Evolutionary conservation across 1,140 invertebrate species (phyloP).

Genomic region (Spodoptera frugiperda): DNA sequence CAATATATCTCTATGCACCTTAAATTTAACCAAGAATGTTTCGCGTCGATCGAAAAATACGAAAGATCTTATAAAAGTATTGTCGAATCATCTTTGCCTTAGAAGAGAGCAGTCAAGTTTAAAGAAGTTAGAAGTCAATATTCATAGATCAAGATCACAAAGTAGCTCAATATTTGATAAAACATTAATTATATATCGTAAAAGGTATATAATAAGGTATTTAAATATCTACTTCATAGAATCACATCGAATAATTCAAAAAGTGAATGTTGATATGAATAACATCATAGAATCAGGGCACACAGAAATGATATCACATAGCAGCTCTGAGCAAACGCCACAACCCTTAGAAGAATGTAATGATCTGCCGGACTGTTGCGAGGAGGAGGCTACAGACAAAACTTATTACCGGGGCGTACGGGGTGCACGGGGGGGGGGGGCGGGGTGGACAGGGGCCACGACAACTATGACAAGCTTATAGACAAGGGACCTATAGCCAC

Average conservation of each 20-base stretch:
- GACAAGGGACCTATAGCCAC: too few relatives aligned
- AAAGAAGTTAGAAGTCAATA: constrained; percentile 49
- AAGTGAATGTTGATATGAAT: constrained; percentile 52
- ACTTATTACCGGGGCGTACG: neutral
- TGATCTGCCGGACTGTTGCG: constrained; percentile 13
- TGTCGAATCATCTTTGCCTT: constrained; percentile 71
- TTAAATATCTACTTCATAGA: constrained; percentile 50
- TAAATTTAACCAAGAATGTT: constrained; percentile 49
- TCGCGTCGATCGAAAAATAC: constrained; percentile 50
- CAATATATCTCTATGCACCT: constrained; percentile 42
- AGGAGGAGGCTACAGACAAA: neutral
- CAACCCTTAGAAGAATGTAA: constrained; percentile 67
- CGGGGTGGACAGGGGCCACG: neutral
- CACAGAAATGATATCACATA: constrained; percentile 58
- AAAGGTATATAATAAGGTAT: constrained; percentile 50
- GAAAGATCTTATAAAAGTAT: constrained; percentile 73
- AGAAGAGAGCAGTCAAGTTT: constrained; percentile 67
- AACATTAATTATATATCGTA: constrained; percentile 53
- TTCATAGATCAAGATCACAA: constrained; percentile 64
- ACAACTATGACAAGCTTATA: constrained; percentile 21
- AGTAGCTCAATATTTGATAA: constrained; percentile 65
- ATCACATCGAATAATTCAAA: constrained; percentile 65
- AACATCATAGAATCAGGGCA: constrained; percentile 49
- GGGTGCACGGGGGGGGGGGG: neutral
- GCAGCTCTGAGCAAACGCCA: constrained; percentile 75